Base-by-base conservation (phyloP, 2,888 invertebrate genomes). In the Synergus itoensis region DNA sequence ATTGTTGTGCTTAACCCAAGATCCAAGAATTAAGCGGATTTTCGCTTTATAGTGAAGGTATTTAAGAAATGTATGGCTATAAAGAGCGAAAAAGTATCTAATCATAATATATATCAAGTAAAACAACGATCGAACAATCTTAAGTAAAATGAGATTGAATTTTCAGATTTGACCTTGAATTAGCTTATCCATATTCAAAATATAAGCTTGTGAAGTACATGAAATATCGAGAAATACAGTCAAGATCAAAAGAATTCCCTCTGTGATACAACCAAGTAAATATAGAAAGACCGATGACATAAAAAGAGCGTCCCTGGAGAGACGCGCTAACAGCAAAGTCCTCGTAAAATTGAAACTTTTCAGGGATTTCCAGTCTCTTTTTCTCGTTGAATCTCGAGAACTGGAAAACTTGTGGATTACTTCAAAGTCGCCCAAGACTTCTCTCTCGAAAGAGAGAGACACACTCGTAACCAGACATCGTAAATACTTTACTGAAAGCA, bases 401-500 rank as follows among this genome's bases (percentile, higher is more conserved):
- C 48, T 73, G 48, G 36, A 53, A 73, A 73, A 73, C 73, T 73
- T 48, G 45, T 53, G 73, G 53, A 73, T 73, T 73, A 73, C 48
- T 36, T 73, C 48, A 53, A 73, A 48, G 73, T 73, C 73, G 73
- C 36, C 5, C 73, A 73, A 73, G 73, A 73, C 36, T 53, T 73
- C 28, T 48, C 14, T 28, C 28, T 28, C 28, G 28, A 28, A 14
- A 28, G 48, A 48, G 36, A 28, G 11, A 9, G 45, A 69, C 45
- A 69, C 69, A 69, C 21, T 28, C 53, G 28, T 16, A 48, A 28
- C 28, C n/a, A 16, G 36, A 73, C 53, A 36, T 73, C 73, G 53
- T 73, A 64, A 64, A 64, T 64, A 64, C 64, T 64, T 64, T 36
- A 16, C 64, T 40, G 40, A 64, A 64, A 64, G 64, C 40, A 40